Percentiles rank a stretch among this genome's conserved stretches.
Conservation (phyloP, 2,797 vertebrate species). For the Betta splendens region DNA sequence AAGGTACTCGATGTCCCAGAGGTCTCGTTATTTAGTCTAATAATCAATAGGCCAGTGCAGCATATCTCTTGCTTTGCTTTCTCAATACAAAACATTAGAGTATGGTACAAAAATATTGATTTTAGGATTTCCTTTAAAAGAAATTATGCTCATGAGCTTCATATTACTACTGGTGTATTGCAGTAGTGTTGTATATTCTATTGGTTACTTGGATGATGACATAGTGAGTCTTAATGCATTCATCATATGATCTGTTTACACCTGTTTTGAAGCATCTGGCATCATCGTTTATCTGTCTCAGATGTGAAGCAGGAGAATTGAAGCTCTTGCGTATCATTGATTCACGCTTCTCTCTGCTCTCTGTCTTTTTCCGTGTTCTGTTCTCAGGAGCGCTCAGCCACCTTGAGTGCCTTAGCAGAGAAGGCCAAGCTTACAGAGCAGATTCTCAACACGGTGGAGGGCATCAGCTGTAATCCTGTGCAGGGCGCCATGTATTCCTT, state of each 20-base stretch:
- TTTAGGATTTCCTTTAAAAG: not conserved
- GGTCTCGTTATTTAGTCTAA: not conserved
- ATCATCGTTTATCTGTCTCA: not conserved
- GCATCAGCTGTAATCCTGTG: conserved; percentile 91
- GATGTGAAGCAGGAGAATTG: conserved; percentile 1
- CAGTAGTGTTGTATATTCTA: too few relatives aligned
- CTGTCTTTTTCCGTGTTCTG: not conserved
- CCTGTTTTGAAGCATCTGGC: not conserved
- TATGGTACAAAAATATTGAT: not conserved
- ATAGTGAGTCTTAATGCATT: not conserved
- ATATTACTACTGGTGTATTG: not conserved
- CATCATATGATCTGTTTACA: conserved; percentile 3
- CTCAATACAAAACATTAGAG: not conserved
- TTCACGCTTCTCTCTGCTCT: not conserved
- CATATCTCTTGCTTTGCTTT: not conserved
- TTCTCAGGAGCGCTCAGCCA: conserved; percentile 83
- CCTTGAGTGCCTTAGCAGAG: conserved; percentile 83
- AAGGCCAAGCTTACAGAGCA: conserved; percentile 89
- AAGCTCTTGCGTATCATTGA: conserved; percentile 6
- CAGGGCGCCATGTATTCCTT: conserved; percentile 95
- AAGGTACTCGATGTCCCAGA: conserved; percentile 67
- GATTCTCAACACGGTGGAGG: conserved; percentile 84
- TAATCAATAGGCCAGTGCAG: conserved; percentile 7
- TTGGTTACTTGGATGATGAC: too few relatives aligned
- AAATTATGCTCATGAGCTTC: too few relatives aligned